phyloP scores from a whole-genome alignment of 2,888 invertebrate species.

The Tachina lurida region DNA sequence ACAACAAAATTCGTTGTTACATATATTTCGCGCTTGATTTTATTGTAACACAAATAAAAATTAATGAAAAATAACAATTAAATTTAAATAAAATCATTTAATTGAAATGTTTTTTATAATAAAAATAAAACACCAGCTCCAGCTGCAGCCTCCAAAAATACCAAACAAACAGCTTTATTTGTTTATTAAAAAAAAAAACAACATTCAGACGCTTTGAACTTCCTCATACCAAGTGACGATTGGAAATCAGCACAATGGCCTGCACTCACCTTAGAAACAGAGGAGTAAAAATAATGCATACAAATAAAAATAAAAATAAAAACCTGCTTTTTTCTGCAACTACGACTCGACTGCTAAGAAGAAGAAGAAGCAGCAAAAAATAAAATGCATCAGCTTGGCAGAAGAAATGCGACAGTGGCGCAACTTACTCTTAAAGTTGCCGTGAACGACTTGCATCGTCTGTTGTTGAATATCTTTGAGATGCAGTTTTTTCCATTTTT shows the following conservation, averaged over 20 bases:
- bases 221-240: constrained; percentile 73
- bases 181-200: too few relatives aligned
- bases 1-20: constrained; percentile 8
- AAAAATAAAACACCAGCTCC: constrained; percentile 34
- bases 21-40: constrained; percentile 40
- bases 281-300: constrained; percentile 60
- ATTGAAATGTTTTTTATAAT: constrained; percentile 10
- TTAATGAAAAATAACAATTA: constrained; percentile 7
- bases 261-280: constrained; percentile 80
- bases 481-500: constrained; percentile 66
- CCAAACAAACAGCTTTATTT: too few relatives aligned
- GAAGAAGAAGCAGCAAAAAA: constrained; percentile 5
- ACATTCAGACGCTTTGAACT: constrained; percentile 60
- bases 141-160: constrained; percentile 47
- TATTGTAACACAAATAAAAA: not conserved
- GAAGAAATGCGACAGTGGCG: constrained; percentile 61
- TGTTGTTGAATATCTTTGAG: constrained; percentile 33
- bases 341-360: constrained; percentile 42
- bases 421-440: constrained; percentile 52
- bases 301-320: constrained; percentile 31
- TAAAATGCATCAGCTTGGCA: constrained; percentile 30
- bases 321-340: constrained; percentile 64
- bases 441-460: constrained; percentile 31
- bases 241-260: constrained; percentile 81
- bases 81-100: constrained; percentile 6